Conservation (phyloP, 2,888 invertebrate genomes). For the Eumerus sabulonum region DNA sequence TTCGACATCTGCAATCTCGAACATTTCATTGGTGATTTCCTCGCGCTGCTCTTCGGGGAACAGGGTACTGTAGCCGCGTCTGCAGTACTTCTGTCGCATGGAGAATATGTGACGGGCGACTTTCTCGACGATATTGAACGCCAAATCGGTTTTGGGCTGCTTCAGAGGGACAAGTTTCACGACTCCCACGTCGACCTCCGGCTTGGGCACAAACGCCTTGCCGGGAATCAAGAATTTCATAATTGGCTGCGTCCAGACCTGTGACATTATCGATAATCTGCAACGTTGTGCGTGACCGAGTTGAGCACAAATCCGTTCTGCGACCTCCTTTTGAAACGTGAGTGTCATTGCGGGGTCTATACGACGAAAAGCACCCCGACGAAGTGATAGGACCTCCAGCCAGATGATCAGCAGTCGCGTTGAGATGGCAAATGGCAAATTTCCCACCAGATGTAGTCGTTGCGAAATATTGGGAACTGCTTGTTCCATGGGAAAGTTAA, state of each 20-base stretch:
- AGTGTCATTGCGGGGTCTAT: constrained; percentile 93
- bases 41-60: constrained; percentile 86
- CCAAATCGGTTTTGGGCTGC: constrained; percentile 86
- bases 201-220: constrained; percentile 93
- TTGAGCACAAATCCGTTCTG: constrained; percentile 92
- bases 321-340: constrained; percentile 99
- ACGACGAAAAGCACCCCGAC: constrained; percentile 87
- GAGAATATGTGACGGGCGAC: constrained; percentile 92
- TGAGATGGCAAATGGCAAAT: constrained; percentile 97
- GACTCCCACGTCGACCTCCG: constrained; percentile 97
- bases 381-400: constrained; percentile 88
- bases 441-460: constrained; percentile 90
- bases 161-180: constrained; percentile 91
- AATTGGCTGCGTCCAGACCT: constrained; percentile 91
- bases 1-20: constrained; percentile 85
- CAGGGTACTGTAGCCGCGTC: constrained; percentile 84
- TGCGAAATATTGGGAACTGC: constrained; percentile 83
- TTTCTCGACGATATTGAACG: constrained; percentile 93
- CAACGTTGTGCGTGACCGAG: constrained; percentile 86
- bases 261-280: constrained; percentile 96
- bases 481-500: constrained; percentile 85
- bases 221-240: constrained; percentile 94
- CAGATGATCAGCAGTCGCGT: constrained; percentile 95
- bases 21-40: constrained; percentile 84
- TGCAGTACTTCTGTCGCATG: constrained; percentile 91